These are phyloP conservation scores for Syngnathus scovelli DNA, from an alignment of 2,113 vertebrate species.

Conservation along the genomic window DNA sequence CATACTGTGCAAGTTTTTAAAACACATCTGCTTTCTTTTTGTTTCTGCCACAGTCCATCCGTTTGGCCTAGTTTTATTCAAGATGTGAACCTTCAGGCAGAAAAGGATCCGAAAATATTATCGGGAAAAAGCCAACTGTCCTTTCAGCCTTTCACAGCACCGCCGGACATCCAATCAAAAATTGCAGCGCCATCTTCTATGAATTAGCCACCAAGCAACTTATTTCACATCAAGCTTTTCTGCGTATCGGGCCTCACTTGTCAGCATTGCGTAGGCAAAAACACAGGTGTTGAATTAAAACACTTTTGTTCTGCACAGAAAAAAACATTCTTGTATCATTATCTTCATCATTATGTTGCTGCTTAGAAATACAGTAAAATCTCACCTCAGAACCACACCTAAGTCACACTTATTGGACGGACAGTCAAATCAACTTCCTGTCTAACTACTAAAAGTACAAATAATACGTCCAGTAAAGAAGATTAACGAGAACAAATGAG, in stretches of 20 bases:
- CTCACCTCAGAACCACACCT: constrained; percentile 30
- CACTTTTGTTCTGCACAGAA: neutral
- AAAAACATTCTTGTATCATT: constrained; percentile 7
- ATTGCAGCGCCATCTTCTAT: constrained; percentile 29
- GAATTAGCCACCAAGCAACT: constrained; percentile 1
- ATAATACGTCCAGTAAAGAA: constrained; percentile 90
- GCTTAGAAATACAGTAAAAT: constrained; percentile 20
- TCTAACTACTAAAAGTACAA: constrained; percentile 75
- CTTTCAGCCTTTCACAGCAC: constrained; percentile 15
- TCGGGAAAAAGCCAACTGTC: constrained; percentile 21
- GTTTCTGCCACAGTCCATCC: constrained; percentile 10
- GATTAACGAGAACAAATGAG: constrained; percentile 84
- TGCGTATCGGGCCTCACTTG: constrained; percentile 5
- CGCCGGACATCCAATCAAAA: constrained; percentile 12
- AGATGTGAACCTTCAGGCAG: constrained; percentile 29
- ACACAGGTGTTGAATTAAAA: neutral
- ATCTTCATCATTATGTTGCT: constrained; percentile 17
- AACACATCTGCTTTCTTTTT: constrained; percentile 7
- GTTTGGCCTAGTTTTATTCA: constrained; percentile 19
- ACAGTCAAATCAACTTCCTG: constrained; percentile 36
- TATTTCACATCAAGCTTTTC: constrained; percentile 3
- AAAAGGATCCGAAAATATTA: constrained; percentile 31
- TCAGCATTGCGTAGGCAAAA: neutral
- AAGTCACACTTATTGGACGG: constrained; percentile 37
- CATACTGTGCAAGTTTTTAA: constrained; percentile 6